phyloP scores from a whole-genome alignment of 1,140 invertebrate species.

The Helicoverpa armigera region DNA sequence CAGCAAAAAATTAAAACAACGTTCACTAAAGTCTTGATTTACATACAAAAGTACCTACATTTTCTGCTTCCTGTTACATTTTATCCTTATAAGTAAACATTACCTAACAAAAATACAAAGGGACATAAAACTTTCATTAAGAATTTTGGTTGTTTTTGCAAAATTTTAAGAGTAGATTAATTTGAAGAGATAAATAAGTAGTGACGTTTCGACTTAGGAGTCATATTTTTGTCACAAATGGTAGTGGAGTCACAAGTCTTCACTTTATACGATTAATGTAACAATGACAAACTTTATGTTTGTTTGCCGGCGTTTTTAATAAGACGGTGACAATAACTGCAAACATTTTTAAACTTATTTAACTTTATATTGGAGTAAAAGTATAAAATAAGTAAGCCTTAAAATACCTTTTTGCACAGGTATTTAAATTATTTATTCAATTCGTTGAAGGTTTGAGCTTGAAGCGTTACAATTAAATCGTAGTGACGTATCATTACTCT shows the following conservation, averaged over 20 bases:
- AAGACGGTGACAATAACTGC: no score
- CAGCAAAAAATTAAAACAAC: background rate
- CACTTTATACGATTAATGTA: background rate
- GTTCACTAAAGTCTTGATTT: background rate
- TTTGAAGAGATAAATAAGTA: constrained; percentile 17
- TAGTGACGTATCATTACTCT: background rate
- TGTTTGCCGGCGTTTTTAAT: background rate
- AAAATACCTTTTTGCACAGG: no score
- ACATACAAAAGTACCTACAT: background rate
- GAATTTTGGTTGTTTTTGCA: constrained; percentile 10
- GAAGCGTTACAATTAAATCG: background rate
- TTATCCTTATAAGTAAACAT: constrained; percentile 13
- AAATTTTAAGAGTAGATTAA: constrained; percentile 35
- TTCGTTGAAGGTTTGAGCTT: no score
- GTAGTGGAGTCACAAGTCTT: background rate
- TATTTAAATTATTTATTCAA: no score
- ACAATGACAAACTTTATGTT: background rate
- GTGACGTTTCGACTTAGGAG: background rate
- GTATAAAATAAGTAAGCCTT: no score
- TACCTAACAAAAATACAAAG: background rate
- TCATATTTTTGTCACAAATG: constrained; percentile 26
- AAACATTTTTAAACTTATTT: no score
- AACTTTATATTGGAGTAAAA: no score
- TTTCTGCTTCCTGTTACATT: constrained; percentile 28
- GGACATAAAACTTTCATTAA: constrained; percentile 42